Conservation (phyloP, 92 coral and sea anemone species). For the Epizoanthus ramosus region DNA sequence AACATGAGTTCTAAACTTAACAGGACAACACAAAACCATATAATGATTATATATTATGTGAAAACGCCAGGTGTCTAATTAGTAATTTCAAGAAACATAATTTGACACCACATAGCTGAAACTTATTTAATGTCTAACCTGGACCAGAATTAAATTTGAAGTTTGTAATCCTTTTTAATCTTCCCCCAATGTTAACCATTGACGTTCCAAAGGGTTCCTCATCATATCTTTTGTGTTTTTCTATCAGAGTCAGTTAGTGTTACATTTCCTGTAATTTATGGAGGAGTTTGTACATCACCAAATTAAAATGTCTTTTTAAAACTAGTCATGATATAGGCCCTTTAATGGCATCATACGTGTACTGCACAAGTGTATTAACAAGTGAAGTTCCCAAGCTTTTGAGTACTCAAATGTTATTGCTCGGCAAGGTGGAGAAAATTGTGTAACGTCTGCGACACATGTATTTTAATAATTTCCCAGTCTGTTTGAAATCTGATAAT, state of each 20-base stretch:
- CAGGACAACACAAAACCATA: slow-evolving; percentile 1
- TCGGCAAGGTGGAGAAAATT: no score
- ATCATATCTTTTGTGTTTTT: slow-evolving; percentile 19
- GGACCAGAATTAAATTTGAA: not conserved
- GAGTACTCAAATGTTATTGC: no score
- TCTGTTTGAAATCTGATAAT: no score
- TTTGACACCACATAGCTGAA: not conserved
- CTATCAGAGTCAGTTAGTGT: slow-evolving; percentile 24
- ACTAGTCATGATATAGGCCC: not conserved
- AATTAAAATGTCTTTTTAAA: slow-evolving; percentile 22
- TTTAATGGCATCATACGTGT: no score
- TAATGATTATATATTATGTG: not conserved
- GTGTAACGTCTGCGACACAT: no score
- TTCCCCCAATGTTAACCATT: not conserved
- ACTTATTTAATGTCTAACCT: not conserved
- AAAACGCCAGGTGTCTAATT: not conserved
- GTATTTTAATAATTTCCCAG: no score
- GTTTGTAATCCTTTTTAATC: slow-evolving; percentile 6
- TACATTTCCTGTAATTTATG: slow-evolving; percentile 14
- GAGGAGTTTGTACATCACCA: slow-evolving; percentile 27
- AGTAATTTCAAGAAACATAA: not conserved
- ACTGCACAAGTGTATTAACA: no score
- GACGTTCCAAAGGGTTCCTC: not conserved
- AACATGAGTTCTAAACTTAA: not conserved
- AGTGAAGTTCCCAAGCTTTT: no score